Evolutionary conservation across 2,113 vertebrate genomes (phyloP), one percentile per base, ranked within the genome.

Genomic region (Cochlearius cochlearius): DNA sequence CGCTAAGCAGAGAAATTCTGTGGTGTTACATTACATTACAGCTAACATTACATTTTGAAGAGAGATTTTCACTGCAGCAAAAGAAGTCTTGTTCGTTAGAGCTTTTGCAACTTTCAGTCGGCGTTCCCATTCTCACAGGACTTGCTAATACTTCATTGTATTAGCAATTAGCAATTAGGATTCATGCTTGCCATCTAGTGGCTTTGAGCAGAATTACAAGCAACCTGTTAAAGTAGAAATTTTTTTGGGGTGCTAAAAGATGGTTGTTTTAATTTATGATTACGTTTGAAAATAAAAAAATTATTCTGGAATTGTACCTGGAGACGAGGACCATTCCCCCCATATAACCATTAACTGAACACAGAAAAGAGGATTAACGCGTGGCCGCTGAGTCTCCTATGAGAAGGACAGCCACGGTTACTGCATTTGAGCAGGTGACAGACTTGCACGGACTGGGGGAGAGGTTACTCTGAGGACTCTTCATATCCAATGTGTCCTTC

Each of bases 141-240:
- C 69, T 50, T 71, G 21, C 52, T 90, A 53, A 49, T 81, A 53
- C 41, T 45, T n/a, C n/a, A n/a, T n/a, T n/a, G n/a, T n/a, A n/a
- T n/a, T n/a, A n/a, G n/a, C n/a, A n/a, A n/a, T n/a, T n/a, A n/a
- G n/a, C n/a, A n/a, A n/a, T n/a, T n/a, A 63, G 60, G 56, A 85
- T 71, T 78, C 74, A 10, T 26, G 71, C 62, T 88, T 68, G 94
- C 91, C 96, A 85, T 75, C 88, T 95, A 90, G 93, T 47, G 93
- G 89, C 43, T 88, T 63, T 41, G 10, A 79, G 47, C 10, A 73
- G 82, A 90, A 78, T 62, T 43, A 38, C 59, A 73, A 80, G 34
- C 27, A 43, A 85, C 41, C 41, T 36, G 5, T 53, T 43, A 71
- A 81, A 80, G 38, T 20, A 22, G 10, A 80, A 15, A 29, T 38